Base-by-base conservation (phyloP, 2,888 invertebrate species). In the Ormyrus pomaceus region DNA sequence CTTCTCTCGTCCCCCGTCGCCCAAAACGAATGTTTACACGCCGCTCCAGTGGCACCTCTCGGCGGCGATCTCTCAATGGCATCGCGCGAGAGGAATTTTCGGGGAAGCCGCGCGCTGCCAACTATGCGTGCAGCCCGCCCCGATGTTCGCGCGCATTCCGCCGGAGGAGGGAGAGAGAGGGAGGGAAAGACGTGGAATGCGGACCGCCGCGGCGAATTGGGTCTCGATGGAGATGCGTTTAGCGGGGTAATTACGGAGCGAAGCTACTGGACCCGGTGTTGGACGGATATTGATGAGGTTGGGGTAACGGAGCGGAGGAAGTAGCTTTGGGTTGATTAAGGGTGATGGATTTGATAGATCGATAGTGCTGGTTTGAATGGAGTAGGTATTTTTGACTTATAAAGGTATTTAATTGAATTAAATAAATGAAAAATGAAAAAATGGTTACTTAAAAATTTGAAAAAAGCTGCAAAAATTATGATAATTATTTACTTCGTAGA, bases 41-140 rank as follows among this genome's bases (percentile, higher is more conserved):
- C 19, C 19, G 19, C 19, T 19, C 19, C 19, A 19, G 19, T 19
- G 19, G 19, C 19, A 19, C 46, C 34, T 51, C 10, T 11, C 46
- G 19, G 11, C 6, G 53, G 62, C 50, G 46, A 65, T 73, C 73
- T 56, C 19, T 53, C 73, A 45, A 64, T 48, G 46, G 64, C 65
- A 65, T 46, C 64, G 56, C 19, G 19, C 1, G 19, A 19, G 19
- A 6, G 48, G 48, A 65, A 65, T 53, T 64, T 8, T 19, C 19
- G 19, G 19, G 19, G 19, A 19, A 19, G 46, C 10, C n/a, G 5
- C 46, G 48, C 1, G 3, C 53, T 13, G 53, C 53, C 53, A 53
- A 56, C 70, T 70, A 56, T 46, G 46, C 34, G 11, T 50, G 58
- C 19, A 19, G 19, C 19, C 19, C 19, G 19, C 19, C 19, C 19